A percentile compares a stretch with the other conserved stretches of the same genome.
phyloP scores from a whole-genome alignment of 2,113 vertebrate species.

The Pollimyrus isidori region DNA sequence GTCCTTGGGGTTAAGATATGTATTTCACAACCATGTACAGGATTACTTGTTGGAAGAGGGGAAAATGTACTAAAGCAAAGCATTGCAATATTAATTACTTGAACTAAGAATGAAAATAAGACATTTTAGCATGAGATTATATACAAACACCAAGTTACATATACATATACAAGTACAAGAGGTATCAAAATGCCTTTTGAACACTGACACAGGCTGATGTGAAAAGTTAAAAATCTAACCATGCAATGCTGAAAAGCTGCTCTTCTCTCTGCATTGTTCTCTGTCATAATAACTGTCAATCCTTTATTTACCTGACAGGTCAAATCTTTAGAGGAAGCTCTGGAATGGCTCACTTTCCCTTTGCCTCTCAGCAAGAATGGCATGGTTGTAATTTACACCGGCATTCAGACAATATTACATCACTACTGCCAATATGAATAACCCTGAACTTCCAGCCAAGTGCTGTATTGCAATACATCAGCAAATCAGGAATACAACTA shows the following conservation, averaged over 20 bases:
- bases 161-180: too few relatives aligned
- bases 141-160: not conserved
- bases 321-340: not conserved
- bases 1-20: not conserved
- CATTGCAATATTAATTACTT: not conserved
- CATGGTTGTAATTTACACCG: conserved; percentile 16
- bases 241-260: not conserved
- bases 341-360: not conserved
- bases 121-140: not conserved
- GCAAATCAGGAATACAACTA: not conserved
- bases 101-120: not conserved
- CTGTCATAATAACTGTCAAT: not conserved
- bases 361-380: conserved; percentile 3
- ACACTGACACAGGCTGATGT: not conserved
- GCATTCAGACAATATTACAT: conserved; percentile 5
- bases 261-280: not conserved
- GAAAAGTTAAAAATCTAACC: not conserved
- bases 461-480: not conserved
- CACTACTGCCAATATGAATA: conserved; percentile 1
- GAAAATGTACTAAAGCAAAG: not conserved
- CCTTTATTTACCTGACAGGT: conserved; percentile 8
- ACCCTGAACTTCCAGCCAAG: not conserved
- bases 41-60: not conserved
- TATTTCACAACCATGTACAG: not conserved
- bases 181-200: not conserved